A percentile compares a stretch with the other conserved stretches of the same genome.
Conservation (phyloP, 2,888 invertebrate genomes). For the Meandrusa payeni region DNA sequence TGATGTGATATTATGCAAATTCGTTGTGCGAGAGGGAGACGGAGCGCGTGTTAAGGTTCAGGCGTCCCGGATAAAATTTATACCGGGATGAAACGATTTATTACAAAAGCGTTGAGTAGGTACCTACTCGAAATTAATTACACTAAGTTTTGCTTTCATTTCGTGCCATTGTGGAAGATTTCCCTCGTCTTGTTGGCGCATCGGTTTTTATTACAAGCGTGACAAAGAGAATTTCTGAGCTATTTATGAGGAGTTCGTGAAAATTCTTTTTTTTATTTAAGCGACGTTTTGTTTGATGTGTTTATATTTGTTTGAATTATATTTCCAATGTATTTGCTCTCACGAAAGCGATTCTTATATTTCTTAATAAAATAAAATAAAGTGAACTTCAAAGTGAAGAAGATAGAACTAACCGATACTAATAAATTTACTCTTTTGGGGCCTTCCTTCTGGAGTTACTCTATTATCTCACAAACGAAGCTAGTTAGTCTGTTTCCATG, state of each 20-base stretch:
- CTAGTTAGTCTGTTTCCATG: too few relatives aligned
- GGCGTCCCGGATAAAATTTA: constrained; percentile 65
- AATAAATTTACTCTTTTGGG: too few relatives aligned
- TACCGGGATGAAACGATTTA: constrained; percentile 78
- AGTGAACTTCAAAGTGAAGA: too few relatives aligned
- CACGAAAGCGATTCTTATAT: too few relatives aligned
- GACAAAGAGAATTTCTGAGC: constrained; percentile 22
- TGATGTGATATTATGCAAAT: constrained; percentile 73
- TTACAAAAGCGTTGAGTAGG: constrained; percentile 79
- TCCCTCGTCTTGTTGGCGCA: constrained; percentile 29
- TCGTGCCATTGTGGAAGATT: constrained; percentile 33
- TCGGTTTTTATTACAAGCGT: constrained; percentile 32
- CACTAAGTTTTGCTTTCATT: constrained; percentile 42
- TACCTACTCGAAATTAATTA: constrained; percentile 77
- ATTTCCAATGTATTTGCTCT: constrained; percentile 37
- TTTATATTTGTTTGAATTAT: constrained; percentile 65
- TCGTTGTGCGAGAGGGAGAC: constrained; percentile 50
- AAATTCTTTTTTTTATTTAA: constrained; percentile 21
- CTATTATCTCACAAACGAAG: too few relatives aligned
- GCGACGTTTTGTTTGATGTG: constrained; percentile 20
- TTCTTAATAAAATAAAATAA: too few relatives aligned
- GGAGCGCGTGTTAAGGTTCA: constrained; percentile 54
- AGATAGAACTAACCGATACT: too few relatives aligned
- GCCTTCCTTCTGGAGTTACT: too few relatives aligned
- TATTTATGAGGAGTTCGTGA: constrained; percentile 22